Evolutionary conservation across 1,140 invertebrate genomes (phyloP).

Genomic region (Procambarus virginalis): DNA sequence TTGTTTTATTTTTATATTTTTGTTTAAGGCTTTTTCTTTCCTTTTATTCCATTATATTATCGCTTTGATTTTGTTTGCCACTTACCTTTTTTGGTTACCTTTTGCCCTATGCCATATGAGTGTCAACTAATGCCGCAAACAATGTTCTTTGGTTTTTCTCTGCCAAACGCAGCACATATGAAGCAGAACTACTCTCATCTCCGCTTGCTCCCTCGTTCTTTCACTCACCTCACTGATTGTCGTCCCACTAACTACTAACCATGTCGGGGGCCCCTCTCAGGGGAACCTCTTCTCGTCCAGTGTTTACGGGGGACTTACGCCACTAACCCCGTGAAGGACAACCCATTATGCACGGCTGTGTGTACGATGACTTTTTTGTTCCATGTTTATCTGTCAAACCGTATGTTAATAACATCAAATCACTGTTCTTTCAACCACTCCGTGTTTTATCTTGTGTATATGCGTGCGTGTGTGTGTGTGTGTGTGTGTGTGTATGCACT

Average conservation of each 20-base stretch:
- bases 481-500: no score
- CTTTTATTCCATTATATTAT: slow-evolving; percentile 14
- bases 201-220: slow-evolving; percentile 1
- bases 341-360: not conserved
- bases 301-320: not conserved
- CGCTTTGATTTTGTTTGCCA: not conserved
- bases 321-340: not conserved
- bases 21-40: slow-evolving; percentile 28
- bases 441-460: not conserved
- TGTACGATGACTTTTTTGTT: not conserved
- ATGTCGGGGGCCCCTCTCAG: not conserved
- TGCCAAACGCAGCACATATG: not conserved
- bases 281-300: not conserved
- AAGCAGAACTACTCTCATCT: not conserved
- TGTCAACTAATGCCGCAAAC: not conserved
- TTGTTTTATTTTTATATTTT: not conserved
- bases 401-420: no score
- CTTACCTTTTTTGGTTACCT: not conserved
- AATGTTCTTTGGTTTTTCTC: not conserved
- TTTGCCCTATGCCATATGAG: not conserved
- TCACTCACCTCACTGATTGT: not conserved
- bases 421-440: no score
- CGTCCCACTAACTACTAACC: not conserved
- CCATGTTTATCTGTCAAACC: no score
- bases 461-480: not conserved